phyloP scores from a whole-genome alignment of 2,797 vertebrate species.

The Rhabdophis nuchalis region DNA sequence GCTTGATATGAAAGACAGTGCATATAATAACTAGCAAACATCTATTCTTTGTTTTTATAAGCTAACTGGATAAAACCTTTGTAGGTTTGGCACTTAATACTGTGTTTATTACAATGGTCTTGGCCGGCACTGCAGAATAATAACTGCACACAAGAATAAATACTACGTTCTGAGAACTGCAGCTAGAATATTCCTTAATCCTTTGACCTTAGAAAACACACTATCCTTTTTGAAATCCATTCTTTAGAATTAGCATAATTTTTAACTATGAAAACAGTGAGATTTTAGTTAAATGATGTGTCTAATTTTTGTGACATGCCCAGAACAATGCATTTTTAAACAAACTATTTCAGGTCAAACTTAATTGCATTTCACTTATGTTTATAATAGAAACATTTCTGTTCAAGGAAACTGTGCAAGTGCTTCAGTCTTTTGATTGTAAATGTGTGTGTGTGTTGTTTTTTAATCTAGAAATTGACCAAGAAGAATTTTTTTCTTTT shows the following conservation, averaged over 20 bases:
- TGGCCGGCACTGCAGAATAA: neutral
- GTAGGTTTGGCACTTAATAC: neutral
- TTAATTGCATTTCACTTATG: neutral
- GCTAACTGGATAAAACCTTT: neutral
- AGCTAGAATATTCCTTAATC: neutral
- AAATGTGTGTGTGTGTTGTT: slow-evolving; percentile 10
- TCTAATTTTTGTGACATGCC: neutral
- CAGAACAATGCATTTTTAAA: neutral
- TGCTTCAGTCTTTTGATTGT: neutral
- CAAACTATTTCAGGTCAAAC: neutral
- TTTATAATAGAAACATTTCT: neutral
- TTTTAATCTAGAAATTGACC: neutral
- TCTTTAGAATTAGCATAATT: neutral
- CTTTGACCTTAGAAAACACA: neutral
- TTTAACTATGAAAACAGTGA: neutral
- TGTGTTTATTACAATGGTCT: neutral
- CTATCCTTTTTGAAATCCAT: neutral
- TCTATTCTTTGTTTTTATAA: neutral
- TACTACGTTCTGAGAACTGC: neutral
- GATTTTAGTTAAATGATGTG: neutral
- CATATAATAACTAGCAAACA: neutral
- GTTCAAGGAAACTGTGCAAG: neutral
- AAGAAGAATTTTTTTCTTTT: slow-evolving; percentile 28
- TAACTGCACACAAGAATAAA: neutral
- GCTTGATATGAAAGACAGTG: neutral